phyloP scores from a whole-genome alignment of 1,140 invertebrate genomes.

The Pseudomyrmex dendroicus region DNA sequence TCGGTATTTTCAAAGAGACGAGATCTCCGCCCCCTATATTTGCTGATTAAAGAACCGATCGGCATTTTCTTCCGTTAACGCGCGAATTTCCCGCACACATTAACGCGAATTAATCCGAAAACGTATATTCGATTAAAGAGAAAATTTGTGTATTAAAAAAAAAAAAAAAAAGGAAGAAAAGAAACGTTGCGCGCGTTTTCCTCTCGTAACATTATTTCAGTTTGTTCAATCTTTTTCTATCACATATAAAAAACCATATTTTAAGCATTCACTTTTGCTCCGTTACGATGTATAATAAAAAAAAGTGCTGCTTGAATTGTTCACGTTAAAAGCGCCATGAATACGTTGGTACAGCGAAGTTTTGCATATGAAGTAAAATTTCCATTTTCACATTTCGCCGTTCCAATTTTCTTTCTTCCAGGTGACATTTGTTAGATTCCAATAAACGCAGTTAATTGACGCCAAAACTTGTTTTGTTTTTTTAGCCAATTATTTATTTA shows the following conservation, averaged over 20 bases:
- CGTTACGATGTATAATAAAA: neutral
- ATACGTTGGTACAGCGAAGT: constrained; percentile 12
- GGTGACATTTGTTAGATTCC: constrained; percentile 11
- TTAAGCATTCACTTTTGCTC: neutral
- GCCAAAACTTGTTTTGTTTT: neutral
- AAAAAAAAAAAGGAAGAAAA: too few relatives aligned
- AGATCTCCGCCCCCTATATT: neutral
- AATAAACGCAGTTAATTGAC: constrained; percentile 19
- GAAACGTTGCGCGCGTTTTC: too few relatives aligned
- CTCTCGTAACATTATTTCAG: constrained; percentile 2
- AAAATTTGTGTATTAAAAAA: neutral
- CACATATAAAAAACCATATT: neutral
- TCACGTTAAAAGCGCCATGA: constrained; percentile 17
- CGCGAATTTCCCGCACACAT: neutral
- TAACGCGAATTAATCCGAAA: neutral
- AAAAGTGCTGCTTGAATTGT: neutral
- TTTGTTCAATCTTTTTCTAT: neutral
- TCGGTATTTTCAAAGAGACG: neutral
- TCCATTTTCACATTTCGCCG: neutral
- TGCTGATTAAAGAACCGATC: constrained; percentile 23
- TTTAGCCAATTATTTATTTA: constrained; percentile 37
- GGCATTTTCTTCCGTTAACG: neutral
- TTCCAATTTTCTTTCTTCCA: constrained; percentile 15
- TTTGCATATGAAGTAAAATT: constrained; percentile 27
- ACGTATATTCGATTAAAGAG: neutral